Base-by-base conservation (phyloP, 2,797 vertebrate species). In the Vireo griseus region DNA sequence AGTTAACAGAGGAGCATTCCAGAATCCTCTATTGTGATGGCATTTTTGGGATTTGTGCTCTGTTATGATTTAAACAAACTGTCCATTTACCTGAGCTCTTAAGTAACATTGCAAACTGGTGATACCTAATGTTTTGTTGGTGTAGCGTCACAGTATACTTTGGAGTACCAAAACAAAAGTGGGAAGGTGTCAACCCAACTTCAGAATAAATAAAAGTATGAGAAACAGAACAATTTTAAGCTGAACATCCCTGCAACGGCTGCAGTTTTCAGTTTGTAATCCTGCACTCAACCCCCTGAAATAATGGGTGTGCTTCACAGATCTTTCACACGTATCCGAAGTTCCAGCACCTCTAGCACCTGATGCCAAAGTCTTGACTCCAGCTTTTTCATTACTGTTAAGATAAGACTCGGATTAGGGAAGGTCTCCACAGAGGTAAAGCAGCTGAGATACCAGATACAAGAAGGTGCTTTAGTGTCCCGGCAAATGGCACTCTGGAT, bases 1-100 rank as follows among this genome's bases (percentile, higher is more conserved):
- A 71, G 72, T 78, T 89, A 95, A 94, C 52, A 87, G 52, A 88
- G 77, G 57, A 87, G 48, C 57, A 82, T 91, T 92, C 63, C 67
- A 71, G 63, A 88, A 66, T 82, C 67, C 52, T 86, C 29, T 66
- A 0, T 24, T 17, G 4, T 65, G 45, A 20, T 73, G 69, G 11
- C 59, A 33, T 82, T 86, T 90, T 73, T 82, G 37, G 61, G 84
- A 87, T 37, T 45, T 39, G 39, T 76, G 62, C 61, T 90, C 28
- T 78, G 14, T 61, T 84, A 15, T 1, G 9, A 76, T 69, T 82
- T 55, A 42, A 68, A 45, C 31, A 58, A 75, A 39, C 57, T 82
- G 81, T 8, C 68, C 12, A 0, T 74, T 80, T 83, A 62, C 37
- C 13, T 61, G 35, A 88, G 35, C 54, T 72, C 63, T 78, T 8